phyloP scores from a whole-genome alignment of 2,888 invertebrate genomes.

The Thelaira solivaga region DNA sequence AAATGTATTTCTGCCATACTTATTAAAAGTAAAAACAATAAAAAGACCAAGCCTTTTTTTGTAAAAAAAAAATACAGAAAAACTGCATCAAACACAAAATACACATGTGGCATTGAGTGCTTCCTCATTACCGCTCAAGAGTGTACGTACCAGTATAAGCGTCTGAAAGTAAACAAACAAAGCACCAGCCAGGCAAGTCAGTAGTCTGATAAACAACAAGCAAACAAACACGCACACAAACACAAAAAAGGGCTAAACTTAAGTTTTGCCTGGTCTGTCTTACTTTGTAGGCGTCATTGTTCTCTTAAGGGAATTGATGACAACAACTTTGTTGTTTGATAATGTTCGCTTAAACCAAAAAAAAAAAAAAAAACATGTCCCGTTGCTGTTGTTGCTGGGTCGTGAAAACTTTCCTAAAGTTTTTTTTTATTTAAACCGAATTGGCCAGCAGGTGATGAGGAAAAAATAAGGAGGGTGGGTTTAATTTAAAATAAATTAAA shows the following conservation, averaged over 20 bases:
- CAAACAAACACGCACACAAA: constrained; percentile 11
- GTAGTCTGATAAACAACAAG: constrained; percentile 6
- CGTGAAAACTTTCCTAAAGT: no score
- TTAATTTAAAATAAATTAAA: background rate
- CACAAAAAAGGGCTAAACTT: constrained; percentile 14
- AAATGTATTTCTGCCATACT: constrained; percentile 30
- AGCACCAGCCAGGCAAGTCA: constrained; percentile 1
- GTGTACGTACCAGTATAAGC: constrained; percentile 3
- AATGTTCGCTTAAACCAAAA: no score
- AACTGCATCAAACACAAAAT: background rate
- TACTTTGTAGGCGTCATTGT: constrained; percentile 51
- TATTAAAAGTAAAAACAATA: constrained; percentile 50
- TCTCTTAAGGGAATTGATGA: constrained; percentile 35
- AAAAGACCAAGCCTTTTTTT: constrained; percentile 57
- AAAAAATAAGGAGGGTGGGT: background rate
- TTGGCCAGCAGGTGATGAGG: background rate
- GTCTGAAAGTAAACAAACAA: constrained; percentile 13
- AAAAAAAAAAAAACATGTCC: background rate
- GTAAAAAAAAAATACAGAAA: background rate
- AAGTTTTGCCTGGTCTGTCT: constrained; percentile 3
- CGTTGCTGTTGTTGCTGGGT: background rate
- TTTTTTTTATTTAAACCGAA: no score
- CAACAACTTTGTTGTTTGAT: constrained; percentile 12
- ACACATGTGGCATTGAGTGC: constrained; percentile 25
- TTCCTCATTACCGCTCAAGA: constrained; percentile 39